phyloP scores from a whole-genome alignment of 2,113 vertebrate genomes.

The Otocyon megalotis region DNA sequence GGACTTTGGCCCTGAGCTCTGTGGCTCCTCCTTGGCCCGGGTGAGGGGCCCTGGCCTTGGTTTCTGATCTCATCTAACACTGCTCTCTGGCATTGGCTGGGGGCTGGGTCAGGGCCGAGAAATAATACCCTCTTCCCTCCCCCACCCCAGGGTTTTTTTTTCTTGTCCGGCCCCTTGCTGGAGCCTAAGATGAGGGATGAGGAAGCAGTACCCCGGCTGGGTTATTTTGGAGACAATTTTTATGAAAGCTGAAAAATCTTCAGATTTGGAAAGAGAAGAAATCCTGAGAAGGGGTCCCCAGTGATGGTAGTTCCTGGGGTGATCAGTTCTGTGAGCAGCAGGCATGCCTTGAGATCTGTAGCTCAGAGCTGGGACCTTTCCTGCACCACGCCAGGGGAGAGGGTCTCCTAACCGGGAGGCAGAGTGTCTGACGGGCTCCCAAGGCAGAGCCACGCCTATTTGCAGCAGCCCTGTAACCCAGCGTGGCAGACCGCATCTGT shows the following conservation, averaged over 20 bases:
- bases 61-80: conserved; percentile 75
- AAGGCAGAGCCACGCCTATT: conserved; percentile 72
- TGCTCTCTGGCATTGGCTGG: conserved; percentile 37
- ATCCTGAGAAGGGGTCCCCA: background rate
- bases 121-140: conserved; percentile 47
- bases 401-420: background rate
- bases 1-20: conserved; percentile 74
- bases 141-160: background rate
- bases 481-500: background rate
- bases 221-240: conserved; percentile 9
- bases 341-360: background rate
- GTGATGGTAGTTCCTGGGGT: background rate
- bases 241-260: background rate
- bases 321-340: background rate
- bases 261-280: background rate
- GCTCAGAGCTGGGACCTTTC: background rate
- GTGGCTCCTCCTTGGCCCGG: conserved; percentile 65
- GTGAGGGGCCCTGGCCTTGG: conserved; percentile 74
- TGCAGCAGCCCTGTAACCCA: conserved; percentile 27
- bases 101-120: conserved; percentile 34
- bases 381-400: background rate
- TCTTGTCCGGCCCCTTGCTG: background rate
- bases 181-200: background rate
- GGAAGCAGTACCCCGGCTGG: background rate
- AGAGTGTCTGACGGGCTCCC: background rate